Conservation (phyloP, 2,797 vertebrate species). For the Sciurus vulgaris region DNA sequence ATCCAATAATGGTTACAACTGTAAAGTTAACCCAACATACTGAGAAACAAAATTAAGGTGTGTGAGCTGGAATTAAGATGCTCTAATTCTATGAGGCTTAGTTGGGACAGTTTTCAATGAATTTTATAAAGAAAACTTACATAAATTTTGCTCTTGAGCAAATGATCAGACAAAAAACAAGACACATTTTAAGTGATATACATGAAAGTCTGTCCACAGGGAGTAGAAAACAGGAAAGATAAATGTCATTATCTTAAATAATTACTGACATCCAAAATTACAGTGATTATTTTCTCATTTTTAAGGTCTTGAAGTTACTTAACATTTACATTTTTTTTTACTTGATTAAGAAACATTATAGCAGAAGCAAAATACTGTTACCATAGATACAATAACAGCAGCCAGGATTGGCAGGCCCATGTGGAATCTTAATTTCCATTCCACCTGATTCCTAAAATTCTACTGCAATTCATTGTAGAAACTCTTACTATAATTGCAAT, state of each 20-base stretch:
- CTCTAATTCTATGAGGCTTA: neutral
- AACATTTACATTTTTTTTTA: slow-evolving; percentile 1
- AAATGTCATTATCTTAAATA: slow-evolving; percentile 33
- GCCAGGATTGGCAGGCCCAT: neutral
- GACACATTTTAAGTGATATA: neutral
- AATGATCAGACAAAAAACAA: neutral
- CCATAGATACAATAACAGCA: neutral
- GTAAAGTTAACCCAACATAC: neutral
- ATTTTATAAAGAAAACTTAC: neutral
- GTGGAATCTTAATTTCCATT: slow-evolving; percentile 5
- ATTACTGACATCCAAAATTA: slow-evolving; percentile 32
- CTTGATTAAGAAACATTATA: slow-evolving; percentile 54
- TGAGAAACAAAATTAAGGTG: slow-evolving; percentile 33
- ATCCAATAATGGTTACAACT: neutral
- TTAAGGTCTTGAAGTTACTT: slow-evolving; percentile 13
- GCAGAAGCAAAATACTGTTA: neutral
- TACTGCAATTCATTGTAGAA: slow-evolving; percentile 79
- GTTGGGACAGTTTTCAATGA: neutral
- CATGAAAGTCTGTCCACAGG: neutral
- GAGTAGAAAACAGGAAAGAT: neutral
- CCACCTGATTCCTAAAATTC: slow-evolving; percentile 69
- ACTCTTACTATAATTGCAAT: slow-evolving; percentile 74
- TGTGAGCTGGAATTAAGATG: neutral
- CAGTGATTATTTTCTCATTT: slow-evolving; percentile 21
- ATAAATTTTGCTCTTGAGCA: neutral